Percentiles rank a stretch among this genome's conserved stretches.
phyloP scores from a whole-genome alignment of 2,888 invertebrate species.

The Parasteatoda lunata region DNA sequence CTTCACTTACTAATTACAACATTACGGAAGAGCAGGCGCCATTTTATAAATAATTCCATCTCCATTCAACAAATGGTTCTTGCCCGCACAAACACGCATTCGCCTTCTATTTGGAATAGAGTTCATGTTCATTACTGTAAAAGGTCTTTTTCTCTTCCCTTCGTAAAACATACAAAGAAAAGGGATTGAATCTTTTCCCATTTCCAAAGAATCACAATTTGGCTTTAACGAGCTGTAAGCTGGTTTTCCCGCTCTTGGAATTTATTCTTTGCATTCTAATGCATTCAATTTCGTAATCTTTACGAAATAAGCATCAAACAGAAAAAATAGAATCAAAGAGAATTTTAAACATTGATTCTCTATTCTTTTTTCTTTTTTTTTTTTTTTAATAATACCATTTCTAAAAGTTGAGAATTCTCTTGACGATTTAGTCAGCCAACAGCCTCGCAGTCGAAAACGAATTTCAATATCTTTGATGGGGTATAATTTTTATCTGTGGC shows the following conservation, averaged over 20 bases:
- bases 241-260: too few relatives aligned
- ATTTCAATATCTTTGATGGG: background rate
- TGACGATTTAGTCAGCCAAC: too few relatives aligned
- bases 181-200: background rate
- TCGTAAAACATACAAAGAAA: background rate
- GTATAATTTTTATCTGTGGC: background rate
- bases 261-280: background rate
- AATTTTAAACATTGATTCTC: too few relatives aligned
- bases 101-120: background rate
- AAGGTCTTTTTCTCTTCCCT: conserved; percentile 10
- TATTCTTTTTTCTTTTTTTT: too few relatives aligned
- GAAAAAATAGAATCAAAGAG: too few relatives aligned
- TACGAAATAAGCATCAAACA: too few relatives aligned
- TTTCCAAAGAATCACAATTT: conserved; percentile 32
- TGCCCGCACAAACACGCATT: too few relatives aligned
- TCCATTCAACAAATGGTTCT: conserved; percentile 39
- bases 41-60: conserved; percentile 53
- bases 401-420: too few relatives aligned
- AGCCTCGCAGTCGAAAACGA: too few relatives aligned
- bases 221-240: conserved; percentile 34
- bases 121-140: conserved; percentile 44
- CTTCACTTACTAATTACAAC: conserved; percentile 45
- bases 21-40: conserved; percentile 26
- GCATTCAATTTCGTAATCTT: too few relatives aligned
- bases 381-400: too few relatives aligned